phyloP scores from a whole-genome alignment of 2,888 invertebrate genomes.

The Rhopalosiphum nymphaeae region DNA sequence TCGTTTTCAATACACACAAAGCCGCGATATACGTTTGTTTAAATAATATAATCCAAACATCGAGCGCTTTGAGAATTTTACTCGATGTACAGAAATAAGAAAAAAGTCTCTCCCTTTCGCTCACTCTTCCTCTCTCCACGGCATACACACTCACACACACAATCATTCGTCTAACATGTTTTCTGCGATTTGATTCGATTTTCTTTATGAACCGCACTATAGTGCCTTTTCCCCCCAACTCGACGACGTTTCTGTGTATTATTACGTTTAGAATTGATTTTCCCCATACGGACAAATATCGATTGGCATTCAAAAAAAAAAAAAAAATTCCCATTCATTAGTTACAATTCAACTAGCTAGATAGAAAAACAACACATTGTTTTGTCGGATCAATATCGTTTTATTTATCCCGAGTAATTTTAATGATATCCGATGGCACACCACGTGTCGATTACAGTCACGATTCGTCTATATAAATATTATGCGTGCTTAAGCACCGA shows the following conservation, averaged over 20 bases:
- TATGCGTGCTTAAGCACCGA: neutral
- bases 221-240: neutral
- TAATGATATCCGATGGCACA: neutral
- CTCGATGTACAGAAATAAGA: slow-evolving; percentile 8
- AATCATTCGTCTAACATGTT: neutral
- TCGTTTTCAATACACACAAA: slow-evolving; percentile 23
- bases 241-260: neutral
- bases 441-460: neutral
- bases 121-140: neutral
- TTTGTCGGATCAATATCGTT: neutral
- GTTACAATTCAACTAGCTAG: neutral
- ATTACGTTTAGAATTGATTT: slow-evolving; percentile 4
- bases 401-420: neutral
- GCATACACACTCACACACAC: neutral
- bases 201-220: neutral
- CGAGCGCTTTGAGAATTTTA: slow-evolving; percentile 7
- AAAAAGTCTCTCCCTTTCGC: neutral
- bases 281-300: neutral
- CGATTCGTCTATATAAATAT: neutral
- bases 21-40: slow-evolving; percentile 1
- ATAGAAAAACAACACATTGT: neutral
- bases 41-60: slow-evolving; percentile 38
- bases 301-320: neutral
- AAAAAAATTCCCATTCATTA: neutral
- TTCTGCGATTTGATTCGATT: slow-evolving; percentile 4